A percentile compares a stretch with the other conserved stretches of the same genome.
Conservation (phyloP, 53 echinoderm and acorn worm species). For the Apostichopus leukothele region DNA sequence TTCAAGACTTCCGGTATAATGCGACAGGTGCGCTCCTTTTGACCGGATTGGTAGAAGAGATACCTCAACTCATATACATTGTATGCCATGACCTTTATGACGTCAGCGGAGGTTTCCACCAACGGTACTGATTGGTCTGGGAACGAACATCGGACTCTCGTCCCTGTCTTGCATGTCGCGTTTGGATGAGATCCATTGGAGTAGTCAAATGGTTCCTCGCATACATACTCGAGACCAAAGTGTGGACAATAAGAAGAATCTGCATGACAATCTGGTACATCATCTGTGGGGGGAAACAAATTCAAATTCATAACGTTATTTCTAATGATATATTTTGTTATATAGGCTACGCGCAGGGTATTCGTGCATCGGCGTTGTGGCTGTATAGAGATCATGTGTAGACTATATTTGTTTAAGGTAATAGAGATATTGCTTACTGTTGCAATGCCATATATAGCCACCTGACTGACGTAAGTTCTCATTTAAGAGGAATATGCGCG, state of each 20-base stretch:
- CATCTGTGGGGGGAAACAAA: conserved; percentile 45
- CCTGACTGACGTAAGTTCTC: too few species aligned
- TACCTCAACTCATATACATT: conserved; percentile 84
- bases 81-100: conserved; percentile 65
- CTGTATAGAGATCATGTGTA: too few species aligned
- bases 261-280: conserved; percentile 65
- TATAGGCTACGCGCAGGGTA: too few species aligned
- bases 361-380: too few species aligned
- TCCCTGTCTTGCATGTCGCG: conserved; percentile 58
- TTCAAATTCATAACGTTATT: too few species aligned
- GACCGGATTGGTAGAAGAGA: conserved; percentile 72
- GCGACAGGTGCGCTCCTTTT: conserved; percentile 86
- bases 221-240: conserved; percentile 79
- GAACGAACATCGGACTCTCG: conserved; percentile 63
- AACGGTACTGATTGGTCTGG: conserved; percentile 56
- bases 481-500: too few species aligned
- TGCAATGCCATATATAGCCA: too few species aligned
- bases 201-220: conserved; percentile 48
- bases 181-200: conserved; percentile 22
- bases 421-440: too few species aligned
- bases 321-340: too few species aligned
- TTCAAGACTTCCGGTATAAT: conserved; percentile 51
- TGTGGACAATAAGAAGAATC: conserved; percentile 57
- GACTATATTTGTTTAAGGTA: too few species aligned
- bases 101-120: conserved; percentile 52